These are phyloP conservation scores for Dysmachus trigonus DNA, from an alignment of 2,888 invertebrate species.

Conservation along the genomic window DNA sequence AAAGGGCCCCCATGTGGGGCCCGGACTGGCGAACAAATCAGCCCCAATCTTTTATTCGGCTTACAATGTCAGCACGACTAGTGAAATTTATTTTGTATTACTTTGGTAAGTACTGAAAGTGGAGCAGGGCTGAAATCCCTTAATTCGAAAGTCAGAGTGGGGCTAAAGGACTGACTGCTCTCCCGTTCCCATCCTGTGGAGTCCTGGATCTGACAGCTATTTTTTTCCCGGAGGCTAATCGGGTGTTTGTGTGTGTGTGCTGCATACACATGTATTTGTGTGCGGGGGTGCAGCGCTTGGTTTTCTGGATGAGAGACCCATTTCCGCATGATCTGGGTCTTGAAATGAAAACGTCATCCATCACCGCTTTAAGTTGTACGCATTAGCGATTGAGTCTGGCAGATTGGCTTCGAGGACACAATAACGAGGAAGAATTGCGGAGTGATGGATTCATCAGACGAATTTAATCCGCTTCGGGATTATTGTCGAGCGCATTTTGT, in stretches of 20 bases:
- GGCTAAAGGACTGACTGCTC: neutral
- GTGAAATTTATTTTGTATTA: slow-evolving; percentile 32
- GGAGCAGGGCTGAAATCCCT: neutral
- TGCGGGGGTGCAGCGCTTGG: neutral
- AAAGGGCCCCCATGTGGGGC: neutral
- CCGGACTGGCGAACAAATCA: neutral
- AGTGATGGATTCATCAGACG: neutral
- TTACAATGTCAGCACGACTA: slow-evolving; percentile 16
- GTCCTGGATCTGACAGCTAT: neutral
- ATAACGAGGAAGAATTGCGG: neutral
- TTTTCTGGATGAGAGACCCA: neutral
- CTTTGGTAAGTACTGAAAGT: slow-evolving; percentile 6
- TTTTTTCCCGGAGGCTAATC: neutral
- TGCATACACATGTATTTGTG: too few species aligned
- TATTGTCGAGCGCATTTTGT: neutral
- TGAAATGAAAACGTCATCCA: neutral
- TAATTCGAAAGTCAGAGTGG: neutral
- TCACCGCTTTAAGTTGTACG: neutral
- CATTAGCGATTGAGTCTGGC: neutral
- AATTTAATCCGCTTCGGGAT: neutral
- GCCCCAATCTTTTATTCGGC: slow-evolving; percentile 1
- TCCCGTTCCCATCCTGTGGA: neutral
- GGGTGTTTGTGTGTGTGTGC: neutral
- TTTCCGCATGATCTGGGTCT: neutral
- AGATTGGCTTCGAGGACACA: neutral